Base-by-base conservation (phyloP, 2,797 vertebrate genomes). In the Bovichtus diacanthus region DNA sequence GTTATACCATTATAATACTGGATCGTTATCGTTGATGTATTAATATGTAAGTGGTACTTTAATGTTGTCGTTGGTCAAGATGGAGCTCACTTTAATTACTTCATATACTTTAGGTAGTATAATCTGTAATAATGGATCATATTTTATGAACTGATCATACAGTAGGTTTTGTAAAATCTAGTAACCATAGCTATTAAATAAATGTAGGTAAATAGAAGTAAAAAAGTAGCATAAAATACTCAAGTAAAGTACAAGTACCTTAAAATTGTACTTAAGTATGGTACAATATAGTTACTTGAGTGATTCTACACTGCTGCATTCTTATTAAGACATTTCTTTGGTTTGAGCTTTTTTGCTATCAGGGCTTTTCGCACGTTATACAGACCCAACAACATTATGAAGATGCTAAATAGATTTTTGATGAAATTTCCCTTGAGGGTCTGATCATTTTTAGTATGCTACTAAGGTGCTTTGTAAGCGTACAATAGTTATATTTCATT, bases 351-450 rank as follows among this genome's bases (percentile, higher is more conserved):
- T 73, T 6, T 10, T n/a, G 27, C 9, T 21, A 34, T 50, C 27
- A 27, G 49, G 12, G 21, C 13, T 11, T 29, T 25, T 21, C 8
- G 2, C 13, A 15, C 31, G 16, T 36, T 53, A 41, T 19, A 31
- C 5, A 12, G 10, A 18, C 13, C 4, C 39, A 23, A 65, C 41
- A 36, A 21, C 49, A 34, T 6, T 49, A 13, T 29, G 21, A 27
- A 16, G 49, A 61, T 53, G 2, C 5, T 25, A 9, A 49, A 43
- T 29, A 11, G 3, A 64, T 58, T 34, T 27, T 50, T 50, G 8
- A 60, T 9, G 25, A 62, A 36, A 27, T 62, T 53, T 11, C 21
- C 23, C 6, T 63, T 71, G n/a, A n/a, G 38, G 58, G 41, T 66
- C 6, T 46, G 23, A 59, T 49, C 11, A 72, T 63, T 27, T 27